These are phyloP conservation scores for Eulemur coronatus DNA, from an alignment of 2,797 vertebrate genomes.

Conservation along the genomic window DNA sequence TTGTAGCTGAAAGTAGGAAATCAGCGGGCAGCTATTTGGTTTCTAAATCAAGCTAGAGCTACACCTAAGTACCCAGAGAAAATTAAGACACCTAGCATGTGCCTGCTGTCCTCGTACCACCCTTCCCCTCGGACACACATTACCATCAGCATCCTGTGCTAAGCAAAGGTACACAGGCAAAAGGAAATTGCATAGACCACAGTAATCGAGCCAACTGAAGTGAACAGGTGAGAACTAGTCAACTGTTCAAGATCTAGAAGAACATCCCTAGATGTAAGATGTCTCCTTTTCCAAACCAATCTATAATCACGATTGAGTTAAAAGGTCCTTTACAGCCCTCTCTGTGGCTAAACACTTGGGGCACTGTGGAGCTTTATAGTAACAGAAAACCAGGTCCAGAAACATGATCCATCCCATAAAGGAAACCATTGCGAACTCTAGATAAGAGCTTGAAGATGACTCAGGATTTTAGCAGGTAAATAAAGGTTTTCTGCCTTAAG, in stretches of 20 bases:
- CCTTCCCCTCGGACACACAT: no score
- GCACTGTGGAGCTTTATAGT: neutral
- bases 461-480: conserved; percentile 9
- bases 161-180: neutral
- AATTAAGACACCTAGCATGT: neutral
- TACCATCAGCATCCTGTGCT: neutral
- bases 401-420: neutral
- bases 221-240: neutral
- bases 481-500: neutral
- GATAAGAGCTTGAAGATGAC: neutral
- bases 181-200: neutral
- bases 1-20: neutral
- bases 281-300: neutral
- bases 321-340: neutral
- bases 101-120: neutral
- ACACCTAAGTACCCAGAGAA: neutral
- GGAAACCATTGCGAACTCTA: neutral
- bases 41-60: neutral
- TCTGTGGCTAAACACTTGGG: neutral
- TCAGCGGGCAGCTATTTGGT: neutral
- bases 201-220: neutral
- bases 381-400: neutral
- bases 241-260: neutral
- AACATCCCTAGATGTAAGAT: neutral
- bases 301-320: neutral